A percentile compares a stretch with the other conserved stretches of the same genome.
Conservation (phyloP, 2,797 vertebrate genomes). For the Muscicapa comitata region DNA sequence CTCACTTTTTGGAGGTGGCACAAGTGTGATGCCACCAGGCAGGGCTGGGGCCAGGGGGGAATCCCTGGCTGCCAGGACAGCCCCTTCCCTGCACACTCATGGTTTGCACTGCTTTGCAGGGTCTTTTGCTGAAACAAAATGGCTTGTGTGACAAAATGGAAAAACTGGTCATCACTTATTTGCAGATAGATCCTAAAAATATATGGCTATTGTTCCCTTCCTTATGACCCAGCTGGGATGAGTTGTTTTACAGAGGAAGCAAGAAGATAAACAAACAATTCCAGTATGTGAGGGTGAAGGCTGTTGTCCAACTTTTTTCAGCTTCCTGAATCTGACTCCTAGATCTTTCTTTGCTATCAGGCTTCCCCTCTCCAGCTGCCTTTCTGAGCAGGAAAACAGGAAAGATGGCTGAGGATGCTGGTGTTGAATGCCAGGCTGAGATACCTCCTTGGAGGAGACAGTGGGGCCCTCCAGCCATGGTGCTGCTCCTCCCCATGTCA, state of each 20-base stretch:
- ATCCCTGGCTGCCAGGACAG: background rate
- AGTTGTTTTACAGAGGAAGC: conserved; percentile 64
- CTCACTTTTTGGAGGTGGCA: background rate
- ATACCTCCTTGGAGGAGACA: accelerated
- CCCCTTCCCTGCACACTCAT: background rate
- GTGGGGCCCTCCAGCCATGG: accelerated
- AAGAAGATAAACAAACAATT: conserved; percentile 56
- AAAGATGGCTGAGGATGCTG: background rate
- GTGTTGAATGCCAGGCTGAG: background rate
- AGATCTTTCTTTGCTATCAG: background rate
- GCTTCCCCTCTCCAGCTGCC: background rate
- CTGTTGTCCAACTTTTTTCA: background rate
- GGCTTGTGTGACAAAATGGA: conserved; percentile 62
- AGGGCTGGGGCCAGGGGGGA: background rate
- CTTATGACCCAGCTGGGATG: conserved; percentile 60
- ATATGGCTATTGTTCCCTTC: conserved; percentile 63
- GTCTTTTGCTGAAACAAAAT: background rate
- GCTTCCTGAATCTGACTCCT: background rate
- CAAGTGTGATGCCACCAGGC: background rate
- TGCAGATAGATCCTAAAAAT: conserved; percentile 68
- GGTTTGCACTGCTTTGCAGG: background rate
- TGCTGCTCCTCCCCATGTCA: background rate
- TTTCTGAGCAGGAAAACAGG: background rate
- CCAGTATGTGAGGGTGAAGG: background rate
- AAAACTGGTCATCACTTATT: conserved; percentile 61